Evolutionary conservation across 2,113 vertebrate species (phyloP), one percentile per base, ranked within the genome.

Genomic region (Loxodonta africana): DNA sequence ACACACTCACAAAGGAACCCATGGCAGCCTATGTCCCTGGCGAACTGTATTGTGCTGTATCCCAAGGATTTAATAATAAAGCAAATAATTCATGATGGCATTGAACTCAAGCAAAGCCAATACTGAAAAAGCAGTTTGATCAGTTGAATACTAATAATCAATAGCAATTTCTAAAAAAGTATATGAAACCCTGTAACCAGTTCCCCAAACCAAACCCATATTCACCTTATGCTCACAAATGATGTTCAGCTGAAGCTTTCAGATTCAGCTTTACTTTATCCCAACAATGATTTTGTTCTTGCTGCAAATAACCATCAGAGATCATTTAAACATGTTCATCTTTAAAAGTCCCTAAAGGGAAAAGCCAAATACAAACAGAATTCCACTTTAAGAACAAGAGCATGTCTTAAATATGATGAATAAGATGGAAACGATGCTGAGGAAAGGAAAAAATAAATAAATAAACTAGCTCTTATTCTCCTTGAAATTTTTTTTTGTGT

Each of bases 401-500:
- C 20, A n/a, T 71, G 53, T 46, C 57, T 95, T 94, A 91, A 88
- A 78, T 60, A 82, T 28, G 60, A 86, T 69, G 23, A 77, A 1
- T 91, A 69, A 28, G 46, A 77, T 73, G 57, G 23, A 94, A 95
- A 88, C 51, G 23, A 71, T 77, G 28, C 12, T 80, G 90, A 28
- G 14, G 57, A 33, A 81, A n/a, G n/a, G 26, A 11, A 2, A 23
- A 25, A 74, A 37, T 25, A 88, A 90, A 60, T 14, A 25, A 74
- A 37, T 25, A 88, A 90, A 60, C 17, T 53, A n/a, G 20, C 25
- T 81, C 25, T 20, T 10, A 74, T 65, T 96, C 25, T 2, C 18
- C 63, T 95, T 30, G 26, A 95, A 94, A 90, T 41, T 41, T 94
- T 95, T 74, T 82, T 95, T 74, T 82, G 15, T 92, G 65, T 90